Evolutionary conservation across 2,113 vertebrate species (phyloP).

Genomic region (Cynoglossus semilaevis): DNA sequence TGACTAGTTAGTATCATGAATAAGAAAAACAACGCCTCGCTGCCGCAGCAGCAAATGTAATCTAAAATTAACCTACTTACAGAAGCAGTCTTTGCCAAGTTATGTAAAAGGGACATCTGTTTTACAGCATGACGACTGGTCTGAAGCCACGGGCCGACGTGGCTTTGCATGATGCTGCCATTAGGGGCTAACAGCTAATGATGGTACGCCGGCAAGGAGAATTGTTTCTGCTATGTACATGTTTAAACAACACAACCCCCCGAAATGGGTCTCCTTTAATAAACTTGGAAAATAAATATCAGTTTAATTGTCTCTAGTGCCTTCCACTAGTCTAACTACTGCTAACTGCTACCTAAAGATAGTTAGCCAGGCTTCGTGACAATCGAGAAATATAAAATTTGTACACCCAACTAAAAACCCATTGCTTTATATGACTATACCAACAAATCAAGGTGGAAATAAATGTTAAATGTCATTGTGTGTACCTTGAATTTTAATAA

Average conservation of each 20-base stretch:
- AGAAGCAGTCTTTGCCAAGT: not conserved
- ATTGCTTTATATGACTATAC: fast-evolving
- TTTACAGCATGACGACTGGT: slow-evolving; percentile 23
- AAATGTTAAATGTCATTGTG: fast-evolving
- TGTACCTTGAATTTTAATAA: not conserved
- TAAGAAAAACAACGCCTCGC: not conserved
- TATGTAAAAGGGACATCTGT: not conserved
- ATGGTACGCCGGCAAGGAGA: not conserved
- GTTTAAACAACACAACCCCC: not conserved
- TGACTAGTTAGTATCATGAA: not conserved
- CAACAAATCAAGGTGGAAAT: not conserved
- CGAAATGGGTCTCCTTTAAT: no score
- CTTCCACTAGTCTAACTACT: not conserved
- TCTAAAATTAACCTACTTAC: not conserved
- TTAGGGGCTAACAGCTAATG: slow-evolving; percentile 22
- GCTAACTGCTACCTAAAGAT: slow-evolving; percentile 26
- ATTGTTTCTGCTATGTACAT: fast-evolving
- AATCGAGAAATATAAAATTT: no score
- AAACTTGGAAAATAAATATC: no score
- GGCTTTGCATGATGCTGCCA: slow-evolving; percentile 43
- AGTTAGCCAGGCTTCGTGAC: slow-evolving; percentile 2
- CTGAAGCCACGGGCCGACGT: slow-evolving; percentile 59
- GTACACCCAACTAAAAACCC: not conserved
- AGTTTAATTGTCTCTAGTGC: no score
- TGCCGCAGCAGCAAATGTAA: fast-evolving